These are phyloP conservation scores for Oncorhynchus gorbuscha DNA, from an alignment of 2,113 vertebrate species.

Conservation along the genomic window DNA sequence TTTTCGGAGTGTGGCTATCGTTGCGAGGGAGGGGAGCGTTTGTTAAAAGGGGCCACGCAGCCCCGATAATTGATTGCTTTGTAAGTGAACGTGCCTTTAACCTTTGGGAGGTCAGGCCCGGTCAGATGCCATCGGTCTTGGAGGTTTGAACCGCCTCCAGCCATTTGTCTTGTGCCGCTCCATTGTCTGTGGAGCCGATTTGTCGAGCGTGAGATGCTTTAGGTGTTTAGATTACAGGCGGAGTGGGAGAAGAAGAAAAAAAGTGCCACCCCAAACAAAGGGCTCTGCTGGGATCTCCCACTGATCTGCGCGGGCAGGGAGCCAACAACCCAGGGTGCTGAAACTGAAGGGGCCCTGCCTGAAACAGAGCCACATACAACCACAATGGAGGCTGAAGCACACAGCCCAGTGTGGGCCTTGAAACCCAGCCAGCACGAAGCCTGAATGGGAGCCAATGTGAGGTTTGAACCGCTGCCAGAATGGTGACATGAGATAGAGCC, in stretches of 20 bases:
- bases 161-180: slow-evolving; percentile 70
- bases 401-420: slow-evolving; percentile 47
- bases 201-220: slow-evolving; percentile 73
- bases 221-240: slow-evolving; percentile 78
- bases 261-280: slow-evolving; percentile 78
- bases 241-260: slow-evolving; percentile 72
- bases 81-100: slow-evolving; percentile 80
- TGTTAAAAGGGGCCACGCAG: slow-evolving; percentile 61
- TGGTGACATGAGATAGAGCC: slow-evolving; percentile 71
- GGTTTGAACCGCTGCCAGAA: slow-evolving; percentile 68
- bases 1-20: slow-evolving; percentile 64
- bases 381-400: slow-evolving; percentile 8
- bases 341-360: slow-evolving; percentile 60
- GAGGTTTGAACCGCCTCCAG: slow-evolving; percentile 73
- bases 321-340: slow-evolving; percentile 76
- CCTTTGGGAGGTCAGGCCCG: slow-evolving; percentile 78
- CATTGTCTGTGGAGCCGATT: slow-evolving; percentile 69
- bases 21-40: slow-evolving; percentile 33
- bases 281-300: slow-evolving; percentile 69
- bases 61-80: slow-evolving; percentile 77
- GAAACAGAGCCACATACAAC: slow-evolving; percentile 38
- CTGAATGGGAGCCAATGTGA: slow-evolving; percentile 63
- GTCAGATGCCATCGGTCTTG: slow-evolving; percentile 77
- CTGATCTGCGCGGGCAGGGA: slow-evolving; percentile 69
- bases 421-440: slow-evolving; percentile 67